Evolutionary conservation across 2,113 vertebrate genomes (phyloP), one percentile per base, ranked within the genome.

Genomic region (Stomatorhinus ivindoensis): DNA sequence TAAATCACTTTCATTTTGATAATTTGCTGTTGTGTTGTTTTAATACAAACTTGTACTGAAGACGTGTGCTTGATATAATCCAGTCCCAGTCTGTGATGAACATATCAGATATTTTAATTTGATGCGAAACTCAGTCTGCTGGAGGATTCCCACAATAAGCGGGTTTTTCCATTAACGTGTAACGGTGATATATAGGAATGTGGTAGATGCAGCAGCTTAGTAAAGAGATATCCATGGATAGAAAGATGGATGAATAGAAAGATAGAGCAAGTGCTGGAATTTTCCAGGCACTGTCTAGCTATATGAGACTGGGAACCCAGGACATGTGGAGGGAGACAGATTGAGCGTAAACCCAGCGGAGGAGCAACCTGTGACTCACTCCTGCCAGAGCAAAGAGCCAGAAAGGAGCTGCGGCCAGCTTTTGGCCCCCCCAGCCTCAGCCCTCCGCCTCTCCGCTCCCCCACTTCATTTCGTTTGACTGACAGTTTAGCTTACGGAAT

Each of bases 211-310:
- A 39, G 50, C 48, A 35, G 31, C 85, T 35, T 87, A 47, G 27
- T n/a, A 87, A 47, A 35, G 46, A 53, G 39, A 47, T 35, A 39
- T 42, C 35, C 42, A 84, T 10, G 85, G 48, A 53, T 55, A 53
- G 50, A 31, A 15, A 86, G n/a, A 86, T 31, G 48, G 48, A 86
- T 83, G 80, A 46, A 83, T 4, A 44, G 80, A 83, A 84, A 24
- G 82, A 24, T 46, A n/a, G 48, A 87, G 85, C 27, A 27, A 31
- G 69, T 76, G 35, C 13, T 80, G 17, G 35, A 80, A 42, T 80
- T 80, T 87, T 51, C 85, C 85, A 87, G 85, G 50, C 85, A 87
- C 48, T 39, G 13, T 24, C 48, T 87, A 27, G 47, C 85, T 87
- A 10, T 17, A 39, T 15, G 27, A 27, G 31, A 51, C 47, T 53